Evolutionary conservation across 2,888 invertebrate species (phyloP), one percentile per base, ranked within the genome.

Genomic region (Sinohyriopsis cumingii): DNA sequence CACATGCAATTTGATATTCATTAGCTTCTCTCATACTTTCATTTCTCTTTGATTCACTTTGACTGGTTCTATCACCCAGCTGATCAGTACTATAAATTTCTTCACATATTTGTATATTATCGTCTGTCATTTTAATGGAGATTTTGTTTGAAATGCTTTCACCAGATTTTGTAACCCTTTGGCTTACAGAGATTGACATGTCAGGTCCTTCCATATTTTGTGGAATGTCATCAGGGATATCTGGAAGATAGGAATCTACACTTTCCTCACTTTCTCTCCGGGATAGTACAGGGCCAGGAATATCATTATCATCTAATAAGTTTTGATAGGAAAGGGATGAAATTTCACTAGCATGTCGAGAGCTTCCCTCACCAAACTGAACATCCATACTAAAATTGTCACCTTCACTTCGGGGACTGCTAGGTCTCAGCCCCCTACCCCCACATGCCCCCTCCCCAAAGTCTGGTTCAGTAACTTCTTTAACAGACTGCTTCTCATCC

Each of bases 321-420:
- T 86, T 87, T 73, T 87, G 87, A 63, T 87, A 87, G 0, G 88
- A 88, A 18, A 89, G 72, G 33, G 88, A 87, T 65, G 88, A 88
- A 20, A 89, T 85, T 74, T 89, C 89, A 80, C 88, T 88, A 6
- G 88, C 86, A 67, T 86, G 87, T 65, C 87, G 81, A 9, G 88
- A 88, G 73, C 84, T 85, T 55, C 85, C 86, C 59, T 88, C 89
- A 64, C 88, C 88, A 61, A 89, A 82, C 59, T 88, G 84, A n/a
- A 89, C 89, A 73, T 89, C 89, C 80, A 89, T 83, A 68, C 88
- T 88, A 20, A 87, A 73, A 72, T 88, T 89, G 72, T 89, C 89
- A 65, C 79, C 81, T 65, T 86, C 86, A 76, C 80, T 82, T 54
- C 69, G 71, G 59, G 81, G 79, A 9, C 78, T 80, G 28, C 76